Evolutionary conservation across 2,113 vertebrate species (phyloP).

Genomic region (Syrmaticus mikado): DNA sequence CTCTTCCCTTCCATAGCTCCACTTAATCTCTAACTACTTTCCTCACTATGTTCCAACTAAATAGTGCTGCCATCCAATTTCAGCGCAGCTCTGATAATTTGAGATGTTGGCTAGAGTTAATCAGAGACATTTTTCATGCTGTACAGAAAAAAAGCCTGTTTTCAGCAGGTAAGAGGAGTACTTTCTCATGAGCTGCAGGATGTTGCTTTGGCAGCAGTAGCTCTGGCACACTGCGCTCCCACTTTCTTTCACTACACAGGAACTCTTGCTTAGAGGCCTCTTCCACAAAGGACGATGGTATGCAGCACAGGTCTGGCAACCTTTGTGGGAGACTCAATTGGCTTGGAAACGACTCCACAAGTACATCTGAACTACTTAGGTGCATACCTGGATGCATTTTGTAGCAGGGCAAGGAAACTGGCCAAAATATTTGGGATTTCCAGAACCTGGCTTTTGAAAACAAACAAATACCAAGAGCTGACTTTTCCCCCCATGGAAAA

Average conservation of each 20-base stretch:
- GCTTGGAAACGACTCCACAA: neutral
- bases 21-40: neutral
- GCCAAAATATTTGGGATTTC: neutral
- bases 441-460: neutral
- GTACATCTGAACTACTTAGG: neutral
- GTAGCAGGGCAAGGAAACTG: neutral
- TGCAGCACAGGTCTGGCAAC: neutral
- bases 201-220: neutral
- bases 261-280: neutral
- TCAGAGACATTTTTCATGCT: neutral
- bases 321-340: neutral
- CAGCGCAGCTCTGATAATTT: neutral
- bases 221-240: neutral
- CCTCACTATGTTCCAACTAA: neutral
- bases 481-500: neutral
- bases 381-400: neutral
- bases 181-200: neutral
- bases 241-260: neutral
- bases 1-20: neutral
- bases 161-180: neutral
- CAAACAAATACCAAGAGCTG: neutral
- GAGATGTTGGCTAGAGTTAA: neutral
- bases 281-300: neutral
- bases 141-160: neutral
- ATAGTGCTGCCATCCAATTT: neutral